These are phyloP conservation scores for Borostomias antarcticus DNA, from an alignment of 2,797 vertebrate species.

Conservation along the genomic window DNA sequence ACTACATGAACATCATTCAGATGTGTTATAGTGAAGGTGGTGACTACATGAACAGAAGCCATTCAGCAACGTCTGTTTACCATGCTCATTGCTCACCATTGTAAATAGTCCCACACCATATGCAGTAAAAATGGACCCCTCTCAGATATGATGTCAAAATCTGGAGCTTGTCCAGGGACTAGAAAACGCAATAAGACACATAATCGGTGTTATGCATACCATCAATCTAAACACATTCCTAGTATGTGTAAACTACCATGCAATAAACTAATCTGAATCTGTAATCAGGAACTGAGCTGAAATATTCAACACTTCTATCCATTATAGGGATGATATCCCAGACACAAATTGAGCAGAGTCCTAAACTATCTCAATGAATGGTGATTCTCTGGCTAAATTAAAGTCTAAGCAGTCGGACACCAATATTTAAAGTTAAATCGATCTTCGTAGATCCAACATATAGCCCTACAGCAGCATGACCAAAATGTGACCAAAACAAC, in stretches of 20 bases:
- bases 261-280: no score
- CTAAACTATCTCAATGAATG: background rate
- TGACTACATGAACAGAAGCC: background rate
- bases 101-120: conserved; percentile 96
- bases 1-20: no score
- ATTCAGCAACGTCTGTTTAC: conserved; percentile 42
- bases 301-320: no score
- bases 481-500: no score
- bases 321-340: background rate
- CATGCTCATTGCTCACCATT: conserved; percentile 88
- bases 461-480: no score
- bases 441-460: no score
- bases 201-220: background rate
- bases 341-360: background rate
- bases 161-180: conserved; percentile 89
- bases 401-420: no score
- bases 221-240: no score
- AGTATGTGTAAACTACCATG: no score
- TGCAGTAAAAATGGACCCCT: conserved; percentile 89
- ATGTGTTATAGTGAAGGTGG: background rate
- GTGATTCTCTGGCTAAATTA: no score
- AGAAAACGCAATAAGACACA: conserved; percentile 33
- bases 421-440: no score
- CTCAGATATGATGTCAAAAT: conserved; percentile 91
- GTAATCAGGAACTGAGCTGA: no score